A percentile compares a stretch with the other conserved stretches of the same genome.
Evolutionary conservation across 2,888 invertebrate genomes (phyloP).

Genomic region (Caenorhabditis plicata): DNA sequence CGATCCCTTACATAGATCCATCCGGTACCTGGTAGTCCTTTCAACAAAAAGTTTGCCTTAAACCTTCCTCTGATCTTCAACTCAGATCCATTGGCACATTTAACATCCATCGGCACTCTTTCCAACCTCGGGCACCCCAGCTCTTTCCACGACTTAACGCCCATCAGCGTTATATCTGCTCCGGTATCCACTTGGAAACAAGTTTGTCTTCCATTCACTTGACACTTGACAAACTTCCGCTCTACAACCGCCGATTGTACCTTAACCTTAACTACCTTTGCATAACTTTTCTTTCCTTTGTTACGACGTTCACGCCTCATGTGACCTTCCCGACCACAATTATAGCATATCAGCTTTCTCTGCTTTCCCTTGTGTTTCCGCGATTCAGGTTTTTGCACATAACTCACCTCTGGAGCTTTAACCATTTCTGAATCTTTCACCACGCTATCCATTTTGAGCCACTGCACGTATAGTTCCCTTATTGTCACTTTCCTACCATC

Average conservation of each 20-base stretch:
- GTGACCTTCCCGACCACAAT: no score
- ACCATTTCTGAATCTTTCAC: not conserved
- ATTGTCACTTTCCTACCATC: not conserved
- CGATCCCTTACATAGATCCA: not conserved
- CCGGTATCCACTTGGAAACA: constrained; percentile 3
- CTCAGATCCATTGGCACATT: constrained; percentile 3
- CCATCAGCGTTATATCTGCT: constrained; percentile 6
- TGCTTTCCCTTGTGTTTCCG: no score
- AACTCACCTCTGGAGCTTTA: not conserved
- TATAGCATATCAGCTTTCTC: no score
- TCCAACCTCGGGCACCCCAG: constrained; percentile 5
- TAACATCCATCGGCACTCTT: not conserved
- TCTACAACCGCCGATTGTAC: no score
- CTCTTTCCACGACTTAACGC: not conserved
- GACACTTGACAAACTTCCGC: no score
- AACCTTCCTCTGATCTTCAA: not conserved
- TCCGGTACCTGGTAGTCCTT: not conserved
- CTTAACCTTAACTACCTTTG: no score
- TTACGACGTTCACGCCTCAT: no score
- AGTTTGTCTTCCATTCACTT: not conserved
- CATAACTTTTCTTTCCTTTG: not conserved
- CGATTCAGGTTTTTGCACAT: no score
- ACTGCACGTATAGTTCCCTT: not conserved
- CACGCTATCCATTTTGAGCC: not conserved
- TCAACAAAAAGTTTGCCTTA: not conserved